Conservation (phyloP, 2,113 vertebrate species). For the Lophochroa leadbeateri region DNA sequence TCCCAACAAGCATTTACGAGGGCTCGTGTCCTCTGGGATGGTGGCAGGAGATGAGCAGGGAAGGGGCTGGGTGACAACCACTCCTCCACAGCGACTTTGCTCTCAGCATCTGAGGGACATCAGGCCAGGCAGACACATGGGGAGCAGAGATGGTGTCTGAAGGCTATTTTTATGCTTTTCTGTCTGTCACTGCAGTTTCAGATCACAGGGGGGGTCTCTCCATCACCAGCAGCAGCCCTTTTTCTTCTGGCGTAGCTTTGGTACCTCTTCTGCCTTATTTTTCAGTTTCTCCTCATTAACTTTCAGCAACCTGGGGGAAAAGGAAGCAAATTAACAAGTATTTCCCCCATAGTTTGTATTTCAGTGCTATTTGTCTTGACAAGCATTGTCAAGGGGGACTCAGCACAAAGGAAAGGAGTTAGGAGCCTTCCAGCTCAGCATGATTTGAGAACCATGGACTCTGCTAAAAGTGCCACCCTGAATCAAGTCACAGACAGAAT, state of each 20-base stretch:
- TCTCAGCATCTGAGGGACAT: neutral
- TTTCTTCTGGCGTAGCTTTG: slow-evolving; percentile 67
- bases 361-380: neutral
- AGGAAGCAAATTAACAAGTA: neutral
- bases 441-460: rapidly evolving
- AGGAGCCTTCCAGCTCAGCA: neutral
- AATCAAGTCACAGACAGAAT: neutral
- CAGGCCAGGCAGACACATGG: neutral
- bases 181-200: neutral
- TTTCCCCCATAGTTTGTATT: neutral
- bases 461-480: neutral
- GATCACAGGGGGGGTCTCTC: rapidly evolving
- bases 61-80: rapidly evolving
- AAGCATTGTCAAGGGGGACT: neutral
- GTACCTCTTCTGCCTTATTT: slow-evolving; percentile 55
- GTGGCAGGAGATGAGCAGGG: neutral
- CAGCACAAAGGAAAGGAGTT: neutral
- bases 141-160: neutral
- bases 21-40: neutral
- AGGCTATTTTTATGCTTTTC: neutral
- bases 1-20: neutral
- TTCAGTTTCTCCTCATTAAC: slow-evolving; percentile 65
- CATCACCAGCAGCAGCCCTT: slow-evolving; percentile 80
- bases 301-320: slow-evolving; percentile 79
- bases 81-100: neutral